These are phyloP conservation scores for Agrotis ipsilon DNA, from an alignment of 2,888 invertebrate genomes.

Conservation along the genomic window DNA sequence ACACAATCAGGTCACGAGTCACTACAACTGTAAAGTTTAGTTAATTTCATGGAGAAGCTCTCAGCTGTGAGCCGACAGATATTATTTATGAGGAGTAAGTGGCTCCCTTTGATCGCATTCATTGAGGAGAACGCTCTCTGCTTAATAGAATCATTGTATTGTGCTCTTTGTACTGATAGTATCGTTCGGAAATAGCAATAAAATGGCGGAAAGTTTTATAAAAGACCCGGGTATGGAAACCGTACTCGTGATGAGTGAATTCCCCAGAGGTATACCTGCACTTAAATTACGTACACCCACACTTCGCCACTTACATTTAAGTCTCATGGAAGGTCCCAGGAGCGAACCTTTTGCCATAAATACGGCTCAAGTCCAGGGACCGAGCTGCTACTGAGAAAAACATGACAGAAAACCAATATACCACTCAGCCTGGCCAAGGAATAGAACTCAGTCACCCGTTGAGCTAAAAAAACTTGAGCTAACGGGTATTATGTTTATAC, in stretches of 20 bases:
- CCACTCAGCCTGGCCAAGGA: neutral
- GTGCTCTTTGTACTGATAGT: constrained; percentile 1
- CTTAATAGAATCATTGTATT: constrained; percentile 14
- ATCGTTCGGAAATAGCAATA: neutral
- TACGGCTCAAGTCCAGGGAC: neutral
- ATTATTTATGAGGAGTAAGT: constrained; percentile 36
- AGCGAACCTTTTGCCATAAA: neutral
- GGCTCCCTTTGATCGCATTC: constrained; percentile 29
- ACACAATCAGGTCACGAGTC: constrained; percentile 21
- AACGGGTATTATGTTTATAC: neutral
- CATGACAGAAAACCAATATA: neutral
- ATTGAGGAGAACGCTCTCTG: constrained; percentile 16
- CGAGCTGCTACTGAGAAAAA: neutral
- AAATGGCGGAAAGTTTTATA: neutral
- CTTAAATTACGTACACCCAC: neutral
- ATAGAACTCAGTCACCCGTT: neutral
- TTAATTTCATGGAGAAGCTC: constrained; percentile 26
- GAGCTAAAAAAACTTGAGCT: neutral
- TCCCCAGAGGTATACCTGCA: neutral
- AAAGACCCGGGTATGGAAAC: too few relatives aligned
- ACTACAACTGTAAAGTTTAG: constrained; percentile 8
- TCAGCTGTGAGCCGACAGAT: constrained; percentile 20
- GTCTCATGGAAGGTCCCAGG: too few relatives aligned
- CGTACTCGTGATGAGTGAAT: neutral
- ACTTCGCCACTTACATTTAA: neutral